Base-by-base conservation (phyloP, 1,140 invertebrate genomes). In the Lithobius niger region DNA sequence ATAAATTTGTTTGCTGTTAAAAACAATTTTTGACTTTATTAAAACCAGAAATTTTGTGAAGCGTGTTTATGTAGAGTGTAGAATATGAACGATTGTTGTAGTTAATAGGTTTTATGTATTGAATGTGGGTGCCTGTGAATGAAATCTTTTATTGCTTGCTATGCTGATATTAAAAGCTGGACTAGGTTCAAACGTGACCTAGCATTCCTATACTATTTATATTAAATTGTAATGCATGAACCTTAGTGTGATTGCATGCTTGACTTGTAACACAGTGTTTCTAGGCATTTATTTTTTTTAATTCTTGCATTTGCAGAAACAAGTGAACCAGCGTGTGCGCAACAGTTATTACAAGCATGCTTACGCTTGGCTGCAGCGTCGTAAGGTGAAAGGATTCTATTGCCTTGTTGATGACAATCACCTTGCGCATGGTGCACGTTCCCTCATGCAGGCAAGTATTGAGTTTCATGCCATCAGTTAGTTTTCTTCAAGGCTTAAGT, bases 381-480 rank as follows among this genome's bases (percentile, higher is more conserved):
- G 70, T 25, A 67, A 64, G 55, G 63, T 73, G 13, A 76, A 73
- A 57, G 66, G 69, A 21, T 78, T 78, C 60, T 77, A 76, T 58
- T 64, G 58, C 19, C 58, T 70, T 13, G 60, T 72, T 3, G 67
- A 68, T 24, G 66, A 72, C 28, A 52, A 79, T 16, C 77, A 71
- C 56, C 88, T 92, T 64, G 82, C 85, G 67, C 76, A 82, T 40
- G 74, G 72, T 3, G 69, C 65, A 4, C 64, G 68, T 45, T 61
- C 65, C n/a, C 54, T 74, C 0, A 65, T 73, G 60, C 70, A 74
- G 67, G 69, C 70, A 60, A 43, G 26, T 27, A 57, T 21, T 45
- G 15, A 47, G 1, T 18, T 53, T n/a, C n/a, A n/a, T n/a, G n/a
- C n/a, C n/a, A n/a, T n/a, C n/a, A n/a, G n/a, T n/a, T n/a, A n/a